Evolutionary conservation across 1,140 invertebrate genomes (phyloP), one percentile per base, ranked within the genome.

Genomic region (Galleria mellonella): DNA sequence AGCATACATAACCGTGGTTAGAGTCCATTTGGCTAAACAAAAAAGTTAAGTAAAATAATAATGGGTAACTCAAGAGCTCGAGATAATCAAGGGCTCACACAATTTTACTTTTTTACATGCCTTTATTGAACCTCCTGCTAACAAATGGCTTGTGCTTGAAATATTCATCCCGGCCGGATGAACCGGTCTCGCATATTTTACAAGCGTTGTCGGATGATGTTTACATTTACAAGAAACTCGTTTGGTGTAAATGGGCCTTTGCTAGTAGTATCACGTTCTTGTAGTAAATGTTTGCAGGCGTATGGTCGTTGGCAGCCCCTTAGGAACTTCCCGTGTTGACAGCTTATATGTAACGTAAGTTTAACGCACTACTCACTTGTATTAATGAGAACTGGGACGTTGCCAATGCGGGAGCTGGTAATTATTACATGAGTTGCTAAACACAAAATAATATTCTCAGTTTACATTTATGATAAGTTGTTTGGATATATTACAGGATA

Each of bases 321-420:
- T 12, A 39, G 41, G 35, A 37, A 35, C 13, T 14, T 9, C 40
- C 4, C 17, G n/a, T 38, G 32, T 38, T 39, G 35, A 38, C 40
- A n/a, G 27, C 30, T 35, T 14, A 11, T 12, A 14, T 14, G 38
- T 37, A 39, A 10, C 37, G 35, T 30, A 43, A 43, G 39, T 40
- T 43, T 17, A 23, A n/a, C 14, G 7, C 11, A 6, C 30, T 40
- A 29, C 9, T 43, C 42, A 35, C 32, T 43, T 50, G 41, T 50
- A 50, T 50, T 50, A 50, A 43, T 42, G 35, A 50, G 47, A 12
- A 43, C 35, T 31, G 30, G 45, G 38, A 47, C 40, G 23, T 40
- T 27, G 38, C 17, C 17, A 23, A 23, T 23, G 6, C 6, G 17
- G 6, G 17, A 23, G 6, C 17, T 23, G 6, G 6, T 23, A 23